Evolutionary conservation across 30 jellyfish, hydroid and myxozoan species (phyloP).

Genomic region (Turritopsis dohrnii): DNA sequence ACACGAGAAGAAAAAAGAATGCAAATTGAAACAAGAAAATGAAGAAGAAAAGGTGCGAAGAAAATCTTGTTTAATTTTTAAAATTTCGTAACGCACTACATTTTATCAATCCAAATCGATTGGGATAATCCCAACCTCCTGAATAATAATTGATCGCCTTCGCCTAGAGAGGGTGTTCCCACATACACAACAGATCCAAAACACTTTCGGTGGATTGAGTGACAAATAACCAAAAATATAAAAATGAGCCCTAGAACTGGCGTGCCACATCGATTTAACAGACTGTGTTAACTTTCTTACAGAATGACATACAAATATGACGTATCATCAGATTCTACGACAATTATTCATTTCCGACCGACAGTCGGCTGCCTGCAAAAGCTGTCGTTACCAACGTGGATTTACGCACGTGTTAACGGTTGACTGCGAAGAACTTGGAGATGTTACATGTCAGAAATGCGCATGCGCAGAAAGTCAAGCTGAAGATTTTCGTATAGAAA

Average conservation of each 20-base stretch:
- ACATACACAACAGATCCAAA: too few species aligned
- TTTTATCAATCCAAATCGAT: too few species aligned
- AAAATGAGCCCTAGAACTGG: too few species aligned
- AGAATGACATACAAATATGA: not conserved
- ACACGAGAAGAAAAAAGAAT: not conserved
- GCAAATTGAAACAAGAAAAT: not conserved
- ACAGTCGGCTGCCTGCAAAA: not conserved
- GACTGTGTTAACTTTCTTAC: too few species aligned
- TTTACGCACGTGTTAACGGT: slow-evolving; percentile 3
- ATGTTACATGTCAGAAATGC: not conserved
- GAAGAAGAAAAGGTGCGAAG: not conserved
- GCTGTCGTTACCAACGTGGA: not conserved
- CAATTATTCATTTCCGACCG: not conserved
- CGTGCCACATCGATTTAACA: too few species aligned
- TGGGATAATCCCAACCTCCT: too few species aligned
- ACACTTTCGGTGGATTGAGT: too few species aligned
- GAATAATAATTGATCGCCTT: too few species aligned
- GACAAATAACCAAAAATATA: too few species aligned
- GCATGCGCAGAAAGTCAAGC: not conserved
- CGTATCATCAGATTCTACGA: not conserved
- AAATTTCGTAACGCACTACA: too few species aligned
- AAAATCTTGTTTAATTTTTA: not conserved
- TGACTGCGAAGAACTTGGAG: not conserved
- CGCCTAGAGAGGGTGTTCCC: too few species aligned
- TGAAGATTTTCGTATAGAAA: not conserved